Base-by-base conservation (phyloP, 2,113 vertebrate species). In the Chaetura pelagica region DNA sequence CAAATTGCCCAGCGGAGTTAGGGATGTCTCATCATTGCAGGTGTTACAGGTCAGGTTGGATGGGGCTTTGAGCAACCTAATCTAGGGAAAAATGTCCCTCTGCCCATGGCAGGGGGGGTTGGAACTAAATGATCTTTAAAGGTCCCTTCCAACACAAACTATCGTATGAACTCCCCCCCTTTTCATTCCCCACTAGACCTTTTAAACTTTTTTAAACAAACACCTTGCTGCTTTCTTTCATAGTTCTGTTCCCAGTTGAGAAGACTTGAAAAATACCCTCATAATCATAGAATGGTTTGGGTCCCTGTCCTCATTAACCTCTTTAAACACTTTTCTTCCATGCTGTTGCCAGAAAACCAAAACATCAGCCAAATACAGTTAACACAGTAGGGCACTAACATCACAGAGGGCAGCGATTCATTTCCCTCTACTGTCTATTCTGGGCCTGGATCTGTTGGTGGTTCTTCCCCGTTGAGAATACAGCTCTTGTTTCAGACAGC, bases 361-460 rank as follows among this genome's bases (percentile, higher is more conserved):
- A 32, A 59, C 27, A 69, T 5, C 22, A 86, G 34, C 16, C 46
- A 77, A 22, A 61, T 10, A 15, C 0, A 66, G 59, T 18, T 38
- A 71, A 40, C 15, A 29, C 9, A 7, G 4, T 3, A 27, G 0
- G 1, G 40, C 34, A n/a, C 27, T 57, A 73, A 73, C 24, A 79
- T 27, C 34, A 40, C 0, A 40, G 13, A 68, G 2, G 1, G 22
- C 44, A 32, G 18, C 4, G 16, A 40, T 26, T 44, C 3, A 5
- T 4, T 32, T 55, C 32, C 29, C 58, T 61, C 52, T 12, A 29
- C 16, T 6, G 9, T 12, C 51, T n/a, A 0, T 3, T 29, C 34
- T 7, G 27, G 32, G 10, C 49, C n/a, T 0, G 7, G 15, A 78
- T 18, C 48, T 48, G 18, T 8, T 30, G 35, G 46, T 30, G 35